Percentiles rank a stretch among this genome's conserved stretches.
Conservation (phyloP, 2,888 invertebrate species). For the Exocentrus adspersus region DNA sequence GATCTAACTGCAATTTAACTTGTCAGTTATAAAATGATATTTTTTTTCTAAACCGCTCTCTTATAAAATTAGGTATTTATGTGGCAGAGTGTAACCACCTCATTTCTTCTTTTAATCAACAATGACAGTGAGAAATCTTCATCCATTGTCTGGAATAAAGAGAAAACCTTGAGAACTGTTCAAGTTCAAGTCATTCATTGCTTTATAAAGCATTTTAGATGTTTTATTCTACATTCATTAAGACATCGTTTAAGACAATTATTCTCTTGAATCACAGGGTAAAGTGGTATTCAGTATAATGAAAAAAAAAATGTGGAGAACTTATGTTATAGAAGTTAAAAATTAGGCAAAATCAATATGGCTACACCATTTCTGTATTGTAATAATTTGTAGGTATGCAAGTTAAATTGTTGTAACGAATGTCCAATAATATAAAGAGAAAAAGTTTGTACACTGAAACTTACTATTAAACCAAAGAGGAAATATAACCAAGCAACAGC, state of each 20-base stretch:
- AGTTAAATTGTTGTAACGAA: no score
- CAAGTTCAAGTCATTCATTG: constrained; percentile 42
- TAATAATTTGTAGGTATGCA: no score
- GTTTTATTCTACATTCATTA: constrained; percentile 38
- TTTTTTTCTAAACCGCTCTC: constrained; percentile 14
- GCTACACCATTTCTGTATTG: no score
- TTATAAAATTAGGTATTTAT: constrained; percentile 17
- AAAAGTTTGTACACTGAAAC: no score
- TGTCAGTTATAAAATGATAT: not conserved
- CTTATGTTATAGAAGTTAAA: no score
- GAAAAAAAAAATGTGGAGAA: not conserved
- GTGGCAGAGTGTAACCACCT: constrained; percentile 29
- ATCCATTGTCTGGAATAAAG: constrained; percentile 38
- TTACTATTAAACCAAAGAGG: no score
- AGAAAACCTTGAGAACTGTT: constrained; percentile 43
- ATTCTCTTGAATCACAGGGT: constrained; percentile 36
- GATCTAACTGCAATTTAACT: not conserved
- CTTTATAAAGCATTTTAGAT: constrained; percentile 33
- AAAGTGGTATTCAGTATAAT: not conserved
- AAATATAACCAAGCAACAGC: no score
- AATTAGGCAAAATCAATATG: no score
- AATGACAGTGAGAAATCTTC: constrained; percentile 43
- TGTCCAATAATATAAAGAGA: no score
- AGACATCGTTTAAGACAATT: constrained; percentile 26
- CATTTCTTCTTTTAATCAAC: constrained; percentile 39